Conservation (phyloP, 1,140 invertebrate genomes). For the Tetraneura akinire region DNA sequence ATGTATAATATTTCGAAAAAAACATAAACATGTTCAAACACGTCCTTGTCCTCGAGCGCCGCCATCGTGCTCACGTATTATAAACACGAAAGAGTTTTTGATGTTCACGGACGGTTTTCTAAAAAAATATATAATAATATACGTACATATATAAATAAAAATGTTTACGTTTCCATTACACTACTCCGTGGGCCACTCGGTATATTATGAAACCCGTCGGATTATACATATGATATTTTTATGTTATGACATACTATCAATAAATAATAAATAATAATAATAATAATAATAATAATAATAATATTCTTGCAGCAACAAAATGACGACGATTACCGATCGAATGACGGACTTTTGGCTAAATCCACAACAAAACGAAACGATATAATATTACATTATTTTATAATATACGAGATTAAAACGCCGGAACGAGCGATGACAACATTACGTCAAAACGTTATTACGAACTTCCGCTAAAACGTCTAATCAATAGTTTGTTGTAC, state of each 20-base stretch:
- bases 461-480: too few species aligned
- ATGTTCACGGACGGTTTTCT: conserved; percentile 23
- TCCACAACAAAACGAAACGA: neutral
- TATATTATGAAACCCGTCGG: neutral
- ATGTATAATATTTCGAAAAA: conserved; percentile 23
- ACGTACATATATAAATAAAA: conserved; percentile 10
- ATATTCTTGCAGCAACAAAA: neutral
- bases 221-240: too few species aligned
- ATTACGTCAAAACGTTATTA: too few species aligned
- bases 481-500: too few species aligned
- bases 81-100: conserved; percentile 13
- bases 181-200: neutral
- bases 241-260: neutral
- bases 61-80: conserved; percentile 10
- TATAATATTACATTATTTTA: too few species aligned
- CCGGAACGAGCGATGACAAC: too few species aligned
- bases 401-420: too few species aligned
- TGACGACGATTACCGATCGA: neutral
- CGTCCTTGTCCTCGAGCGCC: conserved; percentile 30
- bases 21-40: neutral
- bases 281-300: neutral
- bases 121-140: neutral
- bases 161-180: neutral
- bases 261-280: neutral
- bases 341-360: neutral